Base-by-base conservation (phyloP, 2,888 invertebrate genomes). In the Perizoma flavofasciatum region DNA sequence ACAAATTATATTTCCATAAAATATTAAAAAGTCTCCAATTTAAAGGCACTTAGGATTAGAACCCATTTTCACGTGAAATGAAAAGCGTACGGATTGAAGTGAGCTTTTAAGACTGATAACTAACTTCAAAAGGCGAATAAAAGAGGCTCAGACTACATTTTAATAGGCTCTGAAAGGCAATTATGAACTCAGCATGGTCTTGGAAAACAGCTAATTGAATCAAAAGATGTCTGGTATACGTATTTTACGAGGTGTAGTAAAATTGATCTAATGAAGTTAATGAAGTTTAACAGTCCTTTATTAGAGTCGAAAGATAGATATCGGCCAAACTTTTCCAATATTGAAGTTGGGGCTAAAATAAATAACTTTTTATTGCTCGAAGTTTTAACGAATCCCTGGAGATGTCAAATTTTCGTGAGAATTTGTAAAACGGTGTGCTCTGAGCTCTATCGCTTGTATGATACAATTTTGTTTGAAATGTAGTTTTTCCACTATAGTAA, bases 121-220 rank as follows among this genome's bases (percentile, higher is more conserved):
- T 48, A 34, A 34, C 58, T 52, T 53, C 47, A 59, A 59, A 66
- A 49, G 49, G 50, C 49, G 50, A 51, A 52, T 11, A 49, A 34
- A 44, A n/a, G 32, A 47, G 48, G 11, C 45, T 52, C 45, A 8
- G 53, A 55, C 61, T 62, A 63, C 55, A 64, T 68, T 70, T 71
- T 66, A 72, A 73, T 73, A 69, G 51, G 58, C 68, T 70, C 56
- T 47, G 52, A 56, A 63, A 49, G 49, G 55, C 58, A 67, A 65
- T 68, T 67, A 68, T 5, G 11, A 50, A 0, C 8, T 7, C 33
- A 35, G 34, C 7, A 6, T 39, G 10, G 41, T 34, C 10, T 45
- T 10, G 10, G 11, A 44, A 7, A 47, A 32, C 5, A n/a, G 0
- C 22, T 35, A 37, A 49, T 43, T 33, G 22, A 49, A 55, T 46